Evolutionary conservation across 64 coral and sea anemone genomes (phyloP).

Genomic region (Montipora capricornis): DNA sequence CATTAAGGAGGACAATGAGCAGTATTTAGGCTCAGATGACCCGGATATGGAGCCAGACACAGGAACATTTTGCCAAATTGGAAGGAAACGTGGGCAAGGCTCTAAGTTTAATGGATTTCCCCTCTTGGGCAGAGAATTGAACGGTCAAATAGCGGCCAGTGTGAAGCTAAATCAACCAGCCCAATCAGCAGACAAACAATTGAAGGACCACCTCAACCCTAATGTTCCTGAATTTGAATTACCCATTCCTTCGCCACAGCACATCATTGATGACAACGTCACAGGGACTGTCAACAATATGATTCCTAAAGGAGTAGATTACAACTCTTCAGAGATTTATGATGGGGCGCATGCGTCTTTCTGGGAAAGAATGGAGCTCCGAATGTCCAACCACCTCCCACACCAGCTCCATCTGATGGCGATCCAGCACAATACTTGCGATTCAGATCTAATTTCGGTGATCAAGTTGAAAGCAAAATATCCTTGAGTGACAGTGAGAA

Average conservation of each 20-base stretch:
- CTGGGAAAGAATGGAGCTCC: conserved; percentile 68
- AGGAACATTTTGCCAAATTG: neutral
- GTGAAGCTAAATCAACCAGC: neutral
- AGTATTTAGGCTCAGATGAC: conserved; percentile 74
- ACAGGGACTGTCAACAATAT: neutral
- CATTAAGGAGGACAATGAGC: conserved; percentile 62
- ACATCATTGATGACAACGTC: neutral
- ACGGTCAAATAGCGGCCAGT: no score
- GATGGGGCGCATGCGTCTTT: neutral
- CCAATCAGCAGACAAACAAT: neutral
- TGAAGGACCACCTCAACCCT: neutral
- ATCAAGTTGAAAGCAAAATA: conserved; percentile 66
- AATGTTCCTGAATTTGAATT: neutral
- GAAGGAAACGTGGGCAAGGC: neutral
- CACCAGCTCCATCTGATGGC: no score
- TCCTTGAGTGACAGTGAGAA: conserved; percentile 31
- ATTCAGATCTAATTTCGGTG: conserved; percentile 56
- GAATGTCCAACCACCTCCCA: conserved; percentile 67
- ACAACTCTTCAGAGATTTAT: neutral
- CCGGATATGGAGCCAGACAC: conserved; percentile 34
- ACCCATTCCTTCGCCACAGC: neutral
- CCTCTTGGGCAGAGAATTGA: neutral
- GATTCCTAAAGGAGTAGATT: neutral
- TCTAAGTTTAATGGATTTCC: conserved; percentile 1
- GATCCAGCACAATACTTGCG: conserved; percentile 19